Percentiles rank a stretch among this genome's conserved stretches.
These are phyloP conservation scores for Drosophila yakuba DNA, from an alignment of 1,140 invertebrate species.

Conservation along the genomic window DNA sequence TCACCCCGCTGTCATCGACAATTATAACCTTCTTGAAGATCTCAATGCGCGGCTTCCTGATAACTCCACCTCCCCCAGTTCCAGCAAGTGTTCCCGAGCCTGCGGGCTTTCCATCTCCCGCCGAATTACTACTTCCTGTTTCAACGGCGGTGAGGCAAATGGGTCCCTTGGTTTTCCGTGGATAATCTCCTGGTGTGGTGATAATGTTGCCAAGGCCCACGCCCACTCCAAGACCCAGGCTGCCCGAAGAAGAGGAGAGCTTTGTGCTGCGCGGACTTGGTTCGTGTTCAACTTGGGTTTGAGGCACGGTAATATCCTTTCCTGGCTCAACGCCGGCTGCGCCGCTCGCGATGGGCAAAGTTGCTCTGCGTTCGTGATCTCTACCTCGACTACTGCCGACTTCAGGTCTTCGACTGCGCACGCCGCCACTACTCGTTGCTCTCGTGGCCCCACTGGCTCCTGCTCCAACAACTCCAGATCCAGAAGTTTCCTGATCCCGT, in stretches of 20 bases:
- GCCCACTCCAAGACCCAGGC: conserved; percentile 63
- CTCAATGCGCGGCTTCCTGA: conserved; percentile 85
- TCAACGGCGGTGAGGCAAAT: conserved; percentile 67
- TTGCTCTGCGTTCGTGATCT: conserved; percentile 74
- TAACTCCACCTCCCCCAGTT: not conserved
- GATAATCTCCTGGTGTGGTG: conserved; percentile 79
- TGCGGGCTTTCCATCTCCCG: conserved; percentile 2
- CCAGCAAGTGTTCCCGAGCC: conserved; percentile 2
- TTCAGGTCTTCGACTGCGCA: conserved; percentile 34
- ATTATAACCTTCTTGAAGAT: conserved; percentile 87
- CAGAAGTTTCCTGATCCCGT: conserved; percentile 56
- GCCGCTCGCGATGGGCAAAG: conserved; percentile 70
- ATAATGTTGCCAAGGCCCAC: conserved; percentile 72
- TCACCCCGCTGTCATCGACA: conserved; percentile 86
- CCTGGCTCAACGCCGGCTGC: not conserved
- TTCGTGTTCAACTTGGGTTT: conserved; percentile 46
- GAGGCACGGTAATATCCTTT: conserved; percentile 35
- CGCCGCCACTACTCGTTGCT: conserved; percentile 40
- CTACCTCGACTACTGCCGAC: conserved; percentile 26
- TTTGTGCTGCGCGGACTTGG: conserved; percentile 68
- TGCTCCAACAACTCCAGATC: not conserved
- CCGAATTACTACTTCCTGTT: not conserved
- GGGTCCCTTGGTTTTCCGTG: conserved; percentile 78
- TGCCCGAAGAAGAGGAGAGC: conserved; percentile 75
- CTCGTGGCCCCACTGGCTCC: conserved; percentile 20